Evolutionary conservation across 2,888 invertebrate genomes (phyloP), one percentile per base, ranked within the genome.

Genomic region (Agrochola lychnidis): DNA sequence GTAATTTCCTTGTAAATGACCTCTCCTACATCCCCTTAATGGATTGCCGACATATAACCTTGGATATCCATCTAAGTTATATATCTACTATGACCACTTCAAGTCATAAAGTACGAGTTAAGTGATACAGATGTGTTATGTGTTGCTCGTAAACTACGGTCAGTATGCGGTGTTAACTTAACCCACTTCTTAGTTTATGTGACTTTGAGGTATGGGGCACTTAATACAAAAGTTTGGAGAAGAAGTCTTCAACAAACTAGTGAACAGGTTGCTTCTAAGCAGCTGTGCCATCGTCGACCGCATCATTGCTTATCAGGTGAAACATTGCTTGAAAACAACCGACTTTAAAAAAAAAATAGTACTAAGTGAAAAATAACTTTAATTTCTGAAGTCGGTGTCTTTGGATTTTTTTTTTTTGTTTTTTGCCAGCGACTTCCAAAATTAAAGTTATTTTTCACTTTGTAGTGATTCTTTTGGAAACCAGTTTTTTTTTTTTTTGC

Each of bases 121-220:
- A 78, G 57, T 71, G 51, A 71, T 48, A 78, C 59, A 45, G 30
- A 78, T 78, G 57, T 78, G 51, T 62, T 68, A 56, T 77, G 56
- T 51, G 62, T 40, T 16, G 70, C 53, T 78, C 79, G 79, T 78
- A 79, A 78, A 79, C 48, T 51, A 10, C 10, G 42, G 51, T 16
- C 40, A 66, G 51, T n/a, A 53, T n/a, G 30, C 48, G 57, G n/a
- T 9, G 48, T 14, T 22, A 75, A 56, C 30, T 51, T n/a, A 76
- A 63, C 14, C 56, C n/a, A 48, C 6, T 69, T 45, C 40, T 40
- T 19, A 40, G 53, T 25, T n/a, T 22, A 77, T 56, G 62, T 68
- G 40, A 62, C 69, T 77, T 76, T 48, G n/a, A 40, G 12, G 25
- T 30, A 73, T 42, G 30, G 16, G 2, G 10, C 12, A 22, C 42